phyloP scores from a whole-genome alignment of 2,797 vertebrate genomes.

The Lindbergichthys nudifrons region DNA sequence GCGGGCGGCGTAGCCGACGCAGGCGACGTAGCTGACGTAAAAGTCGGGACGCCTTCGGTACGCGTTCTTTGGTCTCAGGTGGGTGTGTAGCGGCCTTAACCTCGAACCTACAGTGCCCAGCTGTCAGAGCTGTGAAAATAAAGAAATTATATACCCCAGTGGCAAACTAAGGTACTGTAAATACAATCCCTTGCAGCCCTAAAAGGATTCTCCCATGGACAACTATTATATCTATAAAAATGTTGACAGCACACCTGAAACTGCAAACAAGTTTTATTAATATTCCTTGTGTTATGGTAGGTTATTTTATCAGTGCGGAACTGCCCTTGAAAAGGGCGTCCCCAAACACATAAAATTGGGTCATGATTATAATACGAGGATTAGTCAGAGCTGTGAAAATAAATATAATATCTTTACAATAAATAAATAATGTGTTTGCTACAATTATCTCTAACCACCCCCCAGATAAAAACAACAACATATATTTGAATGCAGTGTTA shows the following conservation, averaged over 20 bases:
- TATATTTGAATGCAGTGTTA: neutral
- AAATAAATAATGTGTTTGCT: no score
- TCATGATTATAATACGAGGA: neutral
- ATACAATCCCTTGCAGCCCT: neutral
- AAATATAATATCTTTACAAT: no score
- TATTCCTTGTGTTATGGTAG: neutral
- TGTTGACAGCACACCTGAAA: neutral
- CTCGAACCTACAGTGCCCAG: neutral
- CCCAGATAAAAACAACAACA: no score
- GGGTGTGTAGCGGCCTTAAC: no score
- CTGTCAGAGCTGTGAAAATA: neutral
- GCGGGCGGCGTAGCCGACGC: no score
- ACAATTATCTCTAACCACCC: neutral
- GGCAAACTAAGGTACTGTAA: slow-evolving; percentile 4
- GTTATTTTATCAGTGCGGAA: neutral
- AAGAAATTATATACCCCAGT: neutral
- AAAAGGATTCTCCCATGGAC: neutral
- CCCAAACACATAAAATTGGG: neutral
- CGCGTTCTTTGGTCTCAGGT: no score
- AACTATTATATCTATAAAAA: neutral
- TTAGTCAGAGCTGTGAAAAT: neutral
- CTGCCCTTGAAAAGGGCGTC: neutral
- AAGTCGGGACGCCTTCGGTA: no score
- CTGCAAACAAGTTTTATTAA: neutral
- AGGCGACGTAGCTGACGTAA: no score